Base-by-base conservation (phyloP, 2,113 vertebrate genomes). In the Barbus barbus region DNA sequence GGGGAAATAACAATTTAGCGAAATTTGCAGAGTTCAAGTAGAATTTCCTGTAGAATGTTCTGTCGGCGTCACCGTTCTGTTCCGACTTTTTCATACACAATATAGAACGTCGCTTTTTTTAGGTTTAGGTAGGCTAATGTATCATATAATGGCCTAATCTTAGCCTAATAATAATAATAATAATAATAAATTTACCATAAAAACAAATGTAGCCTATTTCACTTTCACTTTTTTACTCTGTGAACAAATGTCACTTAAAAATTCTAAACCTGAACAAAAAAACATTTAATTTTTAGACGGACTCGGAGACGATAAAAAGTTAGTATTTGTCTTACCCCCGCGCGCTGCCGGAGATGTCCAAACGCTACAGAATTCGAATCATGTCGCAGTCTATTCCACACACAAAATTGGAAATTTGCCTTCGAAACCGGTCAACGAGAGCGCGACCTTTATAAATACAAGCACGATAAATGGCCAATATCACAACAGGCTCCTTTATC, bases 251-350 rank as follows among this genome's bases (percentile, higher is more conserved):
- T 11, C 56, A 28, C 9, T n/a, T 78, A 2, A 38, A 60, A 77
- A 7, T 12, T 0, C 28, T 36, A 38, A 78, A 78, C 5, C 5
- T 38, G 9, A 60, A 26, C 4, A 36, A 13, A 24, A 78, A 69
- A 81, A 8, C 24, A n/a, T n/a, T n/a, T n/a, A 22, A 6, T 20
- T 26, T 60, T 38, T 24, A 31, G 5, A 26, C 36, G 1, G 12
- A 38, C 24, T 9, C 58, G 9, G 28, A 24, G 33, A 56, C 1
- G 6, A 71, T 18, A 6, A 81, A 44, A 78, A 65, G 60, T 82
- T 85, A 3, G 33, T 28, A 14, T 88, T 79, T 67, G 8, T 51
- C 86, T 89, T 82, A 89, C 86, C 88, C 75, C 84, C 76, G 76
- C 53, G n/a, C 78, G 31, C 58, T 38, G 75, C 72, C 69, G 63